These are phyloP conservation scores for Ceratoteleas bidentatus DNA, from an alignment of 1,140 invertebrate genomes.

Conservation along the genomic window DNA sequence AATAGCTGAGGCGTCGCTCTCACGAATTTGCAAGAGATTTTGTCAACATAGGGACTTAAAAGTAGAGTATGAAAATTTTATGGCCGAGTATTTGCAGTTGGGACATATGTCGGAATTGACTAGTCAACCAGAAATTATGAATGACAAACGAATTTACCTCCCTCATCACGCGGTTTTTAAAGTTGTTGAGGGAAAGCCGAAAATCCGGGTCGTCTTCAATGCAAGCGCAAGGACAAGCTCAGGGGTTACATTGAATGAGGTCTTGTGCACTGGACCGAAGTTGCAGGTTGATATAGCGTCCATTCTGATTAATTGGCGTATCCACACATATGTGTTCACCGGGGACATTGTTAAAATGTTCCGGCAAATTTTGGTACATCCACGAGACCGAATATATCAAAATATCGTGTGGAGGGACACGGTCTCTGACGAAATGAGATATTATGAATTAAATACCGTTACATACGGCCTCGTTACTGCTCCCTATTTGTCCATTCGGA, in stretches of 20 bases:
- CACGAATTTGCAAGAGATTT: background rate
- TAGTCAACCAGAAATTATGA: background rate
- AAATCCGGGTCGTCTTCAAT: slow-evolving; percentile 8
- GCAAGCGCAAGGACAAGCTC: background rate
- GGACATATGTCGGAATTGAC: slow-evolving; percentile 9
- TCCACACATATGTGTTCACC: background rate
- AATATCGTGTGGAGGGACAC: slow-evolving; percentile 1
- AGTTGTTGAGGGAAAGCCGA: background rate
- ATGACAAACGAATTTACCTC: background rate
- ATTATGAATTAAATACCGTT: background rate
- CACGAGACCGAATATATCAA: background rate
- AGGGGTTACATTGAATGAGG: slow-evolving; percentile 1
- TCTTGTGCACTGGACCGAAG: background rate
- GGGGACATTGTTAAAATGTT: slow-evolving; percentile 6
- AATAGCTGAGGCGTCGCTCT: background rate
- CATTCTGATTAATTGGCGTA: background rate
- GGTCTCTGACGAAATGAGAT: background rate
- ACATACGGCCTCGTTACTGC: background rate
- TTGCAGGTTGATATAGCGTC: slow-evolving; percentile 4
- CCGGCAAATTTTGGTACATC: slow-evolving; percentile 6
- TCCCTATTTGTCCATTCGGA: background rate
- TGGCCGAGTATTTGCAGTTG: background rate
- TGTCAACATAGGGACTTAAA: background rate
- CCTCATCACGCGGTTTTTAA: background rate
- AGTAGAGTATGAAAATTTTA: background rate